Percentiles rank a stretch among this genome's conserved stretches.
phyloP scores from a whole-genome alignment of 53 echinoderm and acorn worm species.

The Patiria pectinifera region DNA sequence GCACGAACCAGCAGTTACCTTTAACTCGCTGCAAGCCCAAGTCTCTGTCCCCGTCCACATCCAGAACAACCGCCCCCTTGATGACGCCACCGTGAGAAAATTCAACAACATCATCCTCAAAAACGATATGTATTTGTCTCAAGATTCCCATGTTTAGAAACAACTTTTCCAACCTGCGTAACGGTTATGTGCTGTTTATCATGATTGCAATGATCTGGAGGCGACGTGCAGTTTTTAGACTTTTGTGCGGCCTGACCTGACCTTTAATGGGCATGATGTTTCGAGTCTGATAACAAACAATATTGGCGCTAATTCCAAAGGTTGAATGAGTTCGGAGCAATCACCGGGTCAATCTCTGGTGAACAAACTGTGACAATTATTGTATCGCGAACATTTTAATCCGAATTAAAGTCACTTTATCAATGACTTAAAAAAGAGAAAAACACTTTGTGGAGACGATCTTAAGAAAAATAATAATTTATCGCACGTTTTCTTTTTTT shows the following conservation, averaged over 20 bases:
- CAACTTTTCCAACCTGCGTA: neutral
- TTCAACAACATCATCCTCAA: neutral
- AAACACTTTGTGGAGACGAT: too few species aligned
- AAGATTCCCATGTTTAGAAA: neutral
- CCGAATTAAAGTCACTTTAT: too few species aligned
- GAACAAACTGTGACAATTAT: too few species aligned
- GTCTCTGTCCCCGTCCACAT: neutral
- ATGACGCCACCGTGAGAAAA: constrained; percentile 41
- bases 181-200: too few species aligned
- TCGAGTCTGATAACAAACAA: neutral
- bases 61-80: constrained; percentile 1
- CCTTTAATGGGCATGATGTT: neutral
- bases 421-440: too few species aligned
- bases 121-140: constrained; percentile 14
- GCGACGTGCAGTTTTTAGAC: neutral
- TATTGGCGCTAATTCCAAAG: neutral
- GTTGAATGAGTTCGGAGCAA: neutral
- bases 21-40: neutral
- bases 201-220: neutral
- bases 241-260: too few species aligned
- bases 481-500: too few species aligned
- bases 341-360: neutral
- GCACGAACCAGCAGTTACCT: neutral
- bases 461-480: too few species aligned
- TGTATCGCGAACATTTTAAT: too few species aligned